Base-by-base conservation (phyloP, 2,797 vertebrate species). In the Bucorvus abyssinicus region DNA sequence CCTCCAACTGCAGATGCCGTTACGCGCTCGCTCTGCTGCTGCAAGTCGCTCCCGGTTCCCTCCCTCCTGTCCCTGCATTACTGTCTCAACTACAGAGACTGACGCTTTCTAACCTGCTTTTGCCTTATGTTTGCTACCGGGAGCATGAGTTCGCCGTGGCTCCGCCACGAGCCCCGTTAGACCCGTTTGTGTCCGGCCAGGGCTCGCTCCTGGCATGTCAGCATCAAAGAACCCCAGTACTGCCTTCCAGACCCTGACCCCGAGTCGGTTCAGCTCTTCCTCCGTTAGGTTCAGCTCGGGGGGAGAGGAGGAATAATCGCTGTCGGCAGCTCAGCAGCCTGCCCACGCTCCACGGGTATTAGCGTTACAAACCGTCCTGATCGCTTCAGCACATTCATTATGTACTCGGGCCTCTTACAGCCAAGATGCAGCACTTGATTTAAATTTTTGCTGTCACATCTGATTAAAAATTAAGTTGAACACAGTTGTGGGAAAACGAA, bases 381-480 rank as follows among this genome's bases (percentile, higher is more conserved):
- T 91, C 21, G 2, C 96, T 95, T 89, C 27, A 45, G 95, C 77
- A 20, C 6, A 34, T 93, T 95, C 96, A 82, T 75, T 81, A 93
- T 65, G 91, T 71, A 44, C 97, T 84, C 24, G 16, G 94, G 56
- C 95, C 91, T 81, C 97, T 90, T 65, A 2, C 75, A 96, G 96
- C 93, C 96, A 96, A 74, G 94, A 91, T 74, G 89, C 94, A 91
- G 96, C 96, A 84, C 97, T 97, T 95, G 97, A 97, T 96, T 97
- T 97, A 97, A 97, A 98, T 97, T 97, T 97, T 81, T 95, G 90
- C 97, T 98, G 97, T 98, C 98, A 97, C 96, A 97, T 96, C 96
- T 85, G 95, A 98, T 98, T 98, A 98, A 98, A 98, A 97, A 98
- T 97, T 97, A 95, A 97, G 95, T 91, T 89, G 97, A 97, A 94